Evolutionary conservation across 1,140 invertebrate genomes (phyloP).

Genomic region (Periplaneta americana): DNA sequence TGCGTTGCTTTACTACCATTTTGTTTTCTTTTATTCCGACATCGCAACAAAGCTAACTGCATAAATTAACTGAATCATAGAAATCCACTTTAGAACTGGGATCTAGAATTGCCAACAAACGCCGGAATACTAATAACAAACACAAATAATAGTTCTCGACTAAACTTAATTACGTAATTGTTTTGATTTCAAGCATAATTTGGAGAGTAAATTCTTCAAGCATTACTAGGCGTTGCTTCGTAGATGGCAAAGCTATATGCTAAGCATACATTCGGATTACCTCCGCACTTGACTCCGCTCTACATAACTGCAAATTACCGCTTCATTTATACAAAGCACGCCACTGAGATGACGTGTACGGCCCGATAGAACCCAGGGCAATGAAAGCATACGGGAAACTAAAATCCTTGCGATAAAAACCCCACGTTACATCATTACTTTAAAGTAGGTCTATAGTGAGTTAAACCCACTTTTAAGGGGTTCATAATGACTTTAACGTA

Average conservation of each 20-base stretch:
- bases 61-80: no score
- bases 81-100: no score
- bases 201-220: no score
- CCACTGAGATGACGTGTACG: not conserved
- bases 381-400: not conserved
- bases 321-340: not conserved
- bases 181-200: no score
- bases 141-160: no score
- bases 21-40: no score
- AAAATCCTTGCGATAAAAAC: not conserved
- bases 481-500: not conserved
- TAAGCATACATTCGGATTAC: not conserved
- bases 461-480: not conserved
- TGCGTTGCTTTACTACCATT: no score
- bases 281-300: not conserved
- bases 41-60: no score
- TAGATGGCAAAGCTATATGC: not conserved
- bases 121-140: no score
- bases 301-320: not conserved
- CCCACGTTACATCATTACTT: not conserved
- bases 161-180: no score
- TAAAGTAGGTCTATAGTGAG: not conserved
- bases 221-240: no score
- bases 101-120: no score
- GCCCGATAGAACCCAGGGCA: not conserved